Conservation (phyloP, 2,113 vertebrate genomes). For the Colinus virginianus region DNA sequence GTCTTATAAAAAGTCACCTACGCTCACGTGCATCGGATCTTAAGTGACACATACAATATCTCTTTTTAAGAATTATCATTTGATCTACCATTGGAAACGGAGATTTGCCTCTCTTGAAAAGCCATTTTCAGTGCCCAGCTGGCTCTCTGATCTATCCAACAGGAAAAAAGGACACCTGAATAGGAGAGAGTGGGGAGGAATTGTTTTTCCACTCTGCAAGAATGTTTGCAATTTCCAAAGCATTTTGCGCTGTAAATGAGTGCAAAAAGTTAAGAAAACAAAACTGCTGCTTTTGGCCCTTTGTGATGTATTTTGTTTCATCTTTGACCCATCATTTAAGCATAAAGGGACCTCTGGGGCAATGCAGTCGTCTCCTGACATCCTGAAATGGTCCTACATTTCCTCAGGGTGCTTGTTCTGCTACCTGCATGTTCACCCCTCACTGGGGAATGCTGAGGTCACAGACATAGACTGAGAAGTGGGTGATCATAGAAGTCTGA, state of each 20-base stretch:
- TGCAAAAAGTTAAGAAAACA: background rate
- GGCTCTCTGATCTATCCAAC: background rate
- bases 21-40: background rate
- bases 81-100: background rate
- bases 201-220: slow-evolving; percentile 13
- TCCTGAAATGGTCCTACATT: background rate
- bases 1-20: background rate
- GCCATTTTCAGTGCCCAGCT: slow-evolving; percentile 27
- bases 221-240: background rate
- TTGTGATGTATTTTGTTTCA: background rate
- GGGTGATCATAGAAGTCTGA: too few species aligned
- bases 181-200: background rate
- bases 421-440: accelerated
- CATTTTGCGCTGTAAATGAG: background rate
- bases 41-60: background rate
- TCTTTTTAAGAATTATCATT: background rate
- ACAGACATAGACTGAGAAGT: too few species aligned
- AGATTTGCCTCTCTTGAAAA: slow-evolving; percentile 29
- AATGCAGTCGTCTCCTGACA: background rate
- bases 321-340: background rate
- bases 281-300: background rate
- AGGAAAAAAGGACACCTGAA: slow-evolving; percentile 19
- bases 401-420: background rate
- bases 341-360: background rate
- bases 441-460: too few species aligned